Evolutionary conservation across 1,140 invertebrate genomes (phyloP).

Genomic region (Dreissena polymorpha): DNA sequence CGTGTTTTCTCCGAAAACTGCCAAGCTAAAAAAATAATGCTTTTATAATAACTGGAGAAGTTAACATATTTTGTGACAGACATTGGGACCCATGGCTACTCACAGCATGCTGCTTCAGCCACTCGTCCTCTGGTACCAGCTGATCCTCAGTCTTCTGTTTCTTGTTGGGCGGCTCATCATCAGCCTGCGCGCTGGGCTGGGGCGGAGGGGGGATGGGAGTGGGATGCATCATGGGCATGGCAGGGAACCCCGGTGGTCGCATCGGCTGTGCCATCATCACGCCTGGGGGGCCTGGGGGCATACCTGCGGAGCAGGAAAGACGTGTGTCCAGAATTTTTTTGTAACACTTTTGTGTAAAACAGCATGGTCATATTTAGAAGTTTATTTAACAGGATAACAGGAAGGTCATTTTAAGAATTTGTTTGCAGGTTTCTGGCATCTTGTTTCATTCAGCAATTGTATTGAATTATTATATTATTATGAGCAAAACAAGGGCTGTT

Average conservation of each 20-base stretch:
- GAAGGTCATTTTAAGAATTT: too few species aligned
- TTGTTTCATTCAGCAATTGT: too few species aligned
- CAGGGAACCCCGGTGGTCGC: constrained; percentile 60
- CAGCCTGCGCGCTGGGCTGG: constrained; percentile 63
- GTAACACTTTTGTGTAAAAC: too few species aligned
- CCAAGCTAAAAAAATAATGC: too few species aligned
- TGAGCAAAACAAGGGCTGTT: too few species aligned
- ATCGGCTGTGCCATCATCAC: constrained; percentile 56
- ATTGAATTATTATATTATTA: too few species aligned
- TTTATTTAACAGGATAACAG: too few species aligned
- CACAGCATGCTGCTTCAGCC: constrained; percentile 85
- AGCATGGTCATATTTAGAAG: too few species aligned
- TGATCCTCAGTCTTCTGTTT: constrained; percentile 95
- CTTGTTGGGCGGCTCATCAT: constrained; percentile 92
- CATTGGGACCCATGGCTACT: background rate
- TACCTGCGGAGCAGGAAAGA: constrained; percentile 55
- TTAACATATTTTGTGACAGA: too few species aligned
- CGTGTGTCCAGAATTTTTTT: background rate
- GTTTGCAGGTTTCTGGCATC: too few species aligned
- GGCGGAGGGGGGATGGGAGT: constrained; percentile 59
- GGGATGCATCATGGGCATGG: constrained; percentile 62
- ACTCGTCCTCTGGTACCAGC: constrained; percentile 92
- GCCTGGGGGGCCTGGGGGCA: constrained; percentile 61
- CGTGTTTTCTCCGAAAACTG: too few species aligned
- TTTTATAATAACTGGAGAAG: too few species aligned